Evolutionary conservation across 2,113 vertebrate genomes (phyloP), one percentile per base, ranked within the genome.

Genomic region (Nettapus auritus): DNA sequence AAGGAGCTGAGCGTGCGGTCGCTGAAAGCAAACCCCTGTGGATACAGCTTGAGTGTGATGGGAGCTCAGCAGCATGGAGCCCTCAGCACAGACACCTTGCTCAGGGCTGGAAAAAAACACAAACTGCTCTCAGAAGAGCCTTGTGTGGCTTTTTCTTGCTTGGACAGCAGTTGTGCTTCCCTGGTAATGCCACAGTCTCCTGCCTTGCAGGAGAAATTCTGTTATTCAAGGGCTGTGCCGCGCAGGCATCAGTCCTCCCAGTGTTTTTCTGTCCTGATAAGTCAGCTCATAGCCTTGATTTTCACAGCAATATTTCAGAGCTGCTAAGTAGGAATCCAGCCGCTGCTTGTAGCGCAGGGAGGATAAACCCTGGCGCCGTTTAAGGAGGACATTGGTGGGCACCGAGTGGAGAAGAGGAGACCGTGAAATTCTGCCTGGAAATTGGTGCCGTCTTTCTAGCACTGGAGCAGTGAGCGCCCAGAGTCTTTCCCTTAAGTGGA

Each of bases 291-390:
- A 90, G 19, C 81, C 94, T 90, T 87, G 89, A 87, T 89, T 93
- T 93, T 79, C 91, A 92, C 89, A 82, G 93, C 89, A 87, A 57
- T 95, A 95, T 87, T 93, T 93, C 91, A 86, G 83, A 89, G 70
- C 14, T 3, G 79, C 92, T 88, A 80, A 93, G 90, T 7, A 2
- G 88, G 90, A 86, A 78, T 92, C 90, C 86, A 82, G 3, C 82
- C 2, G 40, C 93, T 82, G 57, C 80, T 89, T 59, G 6, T 68
- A 86, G 56, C 77, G 15, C 9, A 44, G 60, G 50, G 93, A 68
- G 89, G 96, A 96, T 92, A 93, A 96, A 82, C 77, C 74, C 40
- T 77, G 56, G 2, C 75, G 74, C 81, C 62, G 48, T 84, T 94
- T 62, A 80, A 69, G 82, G 75, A 77, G 53, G 94, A 82, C 87